Evolutionary conservation across 2,797 vertebrate genomes (phyloP).

Genomic region (Scolopax bukidnonensis): DNA sequence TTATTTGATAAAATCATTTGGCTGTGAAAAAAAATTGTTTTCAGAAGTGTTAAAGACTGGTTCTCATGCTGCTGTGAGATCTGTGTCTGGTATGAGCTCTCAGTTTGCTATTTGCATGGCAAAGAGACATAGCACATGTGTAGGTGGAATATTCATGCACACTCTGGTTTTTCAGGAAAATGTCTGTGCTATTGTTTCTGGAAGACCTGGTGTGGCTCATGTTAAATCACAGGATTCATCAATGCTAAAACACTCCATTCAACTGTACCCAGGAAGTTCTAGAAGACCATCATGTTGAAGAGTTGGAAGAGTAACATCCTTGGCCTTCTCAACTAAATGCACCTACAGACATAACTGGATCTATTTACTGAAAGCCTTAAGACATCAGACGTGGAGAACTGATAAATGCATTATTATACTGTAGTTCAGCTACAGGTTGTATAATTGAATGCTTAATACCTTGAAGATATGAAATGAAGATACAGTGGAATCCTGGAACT

Average conservation of each 20-base stretch:
- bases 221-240: neutral
- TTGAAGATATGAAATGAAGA: neutral
- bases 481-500: neutral
- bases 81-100: neutral
- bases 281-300: rapidly evolving
- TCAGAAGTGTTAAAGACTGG: neutral
- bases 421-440: neutral
- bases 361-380: neutral
- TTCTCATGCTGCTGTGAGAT: neutral
- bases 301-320: neutral
- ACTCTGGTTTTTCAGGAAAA: conserved; percentile 2
- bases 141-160: conserved; percentile 31
- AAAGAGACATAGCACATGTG: neutral
- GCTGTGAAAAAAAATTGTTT: neutral
- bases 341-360: neutral
- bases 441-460: neutral
- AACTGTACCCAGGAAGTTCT: neutral
- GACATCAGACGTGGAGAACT: neutral
- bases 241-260: neutral
- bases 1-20: neutral
- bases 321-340: neutral
- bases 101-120: neutral
- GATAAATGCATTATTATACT: neutral
- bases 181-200: neutral
- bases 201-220: neutral